Base-by-base conservation (phyloP, 2,113 vertebrate genomes). In the Furnarius figulus region DNA sequence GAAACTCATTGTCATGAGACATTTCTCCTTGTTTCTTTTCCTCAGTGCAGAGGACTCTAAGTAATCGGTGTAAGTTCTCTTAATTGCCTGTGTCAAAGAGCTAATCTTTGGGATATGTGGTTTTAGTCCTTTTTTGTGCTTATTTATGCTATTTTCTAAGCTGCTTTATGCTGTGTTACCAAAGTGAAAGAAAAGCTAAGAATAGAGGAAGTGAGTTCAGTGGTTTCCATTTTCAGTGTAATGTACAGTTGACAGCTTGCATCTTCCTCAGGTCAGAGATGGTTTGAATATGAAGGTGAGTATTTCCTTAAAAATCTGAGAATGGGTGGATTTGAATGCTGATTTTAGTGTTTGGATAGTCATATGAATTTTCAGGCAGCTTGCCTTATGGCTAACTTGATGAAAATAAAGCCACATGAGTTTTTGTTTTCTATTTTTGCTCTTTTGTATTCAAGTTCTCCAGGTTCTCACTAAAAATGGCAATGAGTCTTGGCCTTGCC, bases 141-240 rank as follows among this genome's bases (percentile, higher is more conserved):
- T 89, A 62, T 76, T 95, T 93, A 6, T 89, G 33, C 74, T 90
- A n/a, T 79, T 91, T 87, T 23, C 11, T 61, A 73, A 93, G 56
- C 42, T 67, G 0, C 79, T 92, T 65, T 73, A 22, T 53, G 21
- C 46, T 62, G 47, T 80, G 47, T 61, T 85, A 78, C 75, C 37
- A 16, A 42, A 93, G 84, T 86, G 82, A 79, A 87, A 80, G 58
- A 88, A 90, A 67, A 63, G 75, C 85, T 85, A 33, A 91, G 85
- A 90, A 76, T 25, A 90, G 85, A 88, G 90, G 87, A 93, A 97
- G 59, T 46, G 40, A 83, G 55, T 90, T 95, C 30, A 65, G 82
- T 70, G 52, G 72, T 90, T 95, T 95, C 90, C 80, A 39, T 80
- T 94, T 93, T 76, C 75, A 85, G 71, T 42, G 31, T 67, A 67